Base-by-base conservation (phyloP, 1,140 invertebrate genomes). In the Aphis gossypii region DNA sequence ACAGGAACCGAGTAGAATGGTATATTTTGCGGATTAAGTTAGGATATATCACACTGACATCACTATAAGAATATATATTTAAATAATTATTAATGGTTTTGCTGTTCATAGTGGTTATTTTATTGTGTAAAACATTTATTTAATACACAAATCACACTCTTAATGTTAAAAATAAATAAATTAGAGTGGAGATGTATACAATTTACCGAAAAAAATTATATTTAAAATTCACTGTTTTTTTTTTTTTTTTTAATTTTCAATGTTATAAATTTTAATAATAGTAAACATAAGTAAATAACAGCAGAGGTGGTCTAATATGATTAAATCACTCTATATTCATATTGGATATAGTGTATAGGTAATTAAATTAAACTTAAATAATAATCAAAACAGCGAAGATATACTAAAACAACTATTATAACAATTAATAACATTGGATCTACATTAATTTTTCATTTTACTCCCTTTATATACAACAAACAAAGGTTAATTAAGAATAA, bases 401-500 rank as follows among this genome's bases (percentile, higher is more conserved):
- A n/a, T 48, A 51, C 14, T 44, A 68, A 8, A 90, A 91, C 38
- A 35, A 48, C 30, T 25, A 87, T 14, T 20, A 30, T n/a, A 18
- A 23, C 8, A 88, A n/a, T 46, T 46, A 82, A 76, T 46, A 44
- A 48, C 11, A 35, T n/a, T 25, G 11, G 5, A n/a, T n/a, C 14
- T 11, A 38, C 21, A 20, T 51, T 83, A 41, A 41, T 83, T 48
- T 83, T 76, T 82, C 5, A 30, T 89, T 89, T n/a, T 54, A 41
- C 82, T 83, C 41, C 35, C 21, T 60, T 68, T 68, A 14, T 90
- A 44, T 44, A 68, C 30, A 46, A 44, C 5, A 8, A 41, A 90
- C 38, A 76, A 76, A 91, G 41, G 7, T 76, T 76, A 91, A 46
- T 91, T 76, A 91, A 46, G 60, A 68, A 76, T 44, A 91, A 76